Conservation (phyloP, 2,113 vertebrate species). For the Anser brachyrhynchus region DNA sequence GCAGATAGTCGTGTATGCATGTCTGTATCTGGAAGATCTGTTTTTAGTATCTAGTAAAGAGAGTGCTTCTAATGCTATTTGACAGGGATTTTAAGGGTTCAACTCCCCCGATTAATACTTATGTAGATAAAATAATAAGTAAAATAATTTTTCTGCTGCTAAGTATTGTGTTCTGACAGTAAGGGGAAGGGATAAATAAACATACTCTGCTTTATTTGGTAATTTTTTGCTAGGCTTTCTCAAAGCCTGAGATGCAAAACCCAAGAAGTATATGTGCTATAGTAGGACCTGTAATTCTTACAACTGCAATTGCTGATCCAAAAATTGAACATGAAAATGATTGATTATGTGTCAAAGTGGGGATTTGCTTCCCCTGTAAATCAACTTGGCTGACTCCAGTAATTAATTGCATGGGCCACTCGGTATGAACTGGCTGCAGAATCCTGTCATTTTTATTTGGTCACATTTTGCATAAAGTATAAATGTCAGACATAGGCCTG, state of each 20-base stretch:
- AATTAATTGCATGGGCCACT: not conserved
- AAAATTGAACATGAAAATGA: not conserved
- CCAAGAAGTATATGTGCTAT: not conserved
- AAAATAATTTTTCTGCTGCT: too few relatives aligned
- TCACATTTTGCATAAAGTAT: not conserved
- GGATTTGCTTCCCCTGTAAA: not conserved
- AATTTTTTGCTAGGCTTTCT: not conserved
- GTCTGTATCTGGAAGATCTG: not conserved
- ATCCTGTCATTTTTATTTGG: not conserved
- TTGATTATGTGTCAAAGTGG: not conserved
- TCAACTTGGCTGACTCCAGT: not conserved
- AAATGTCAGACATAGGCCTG: not conserved
- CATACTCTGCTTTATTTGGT: not conserved
- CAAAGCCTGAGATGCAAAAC: not conserved
- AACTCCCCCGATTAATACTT: not conserved
- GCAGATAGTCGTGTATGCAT: not conserved
- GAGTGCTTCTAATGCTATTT: not conserved
- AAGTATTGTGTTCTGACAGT: not conserved
- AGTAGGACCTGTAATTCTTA: not conserved
- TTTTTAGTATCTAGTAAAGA: not conserved
- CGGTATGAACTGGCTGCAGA: not conserved
- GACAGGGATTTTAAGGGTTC: not conserved
- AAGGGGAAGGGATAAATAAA: not conserved
- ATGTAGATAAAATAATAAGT: not conserved
- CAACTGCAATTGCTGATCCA: not conserved